These are phyloP conservation scores for Botia almorhae DNA, from an alignment of 2,797 vertebrate genomes.

Conservation along the genomic window DNA sequence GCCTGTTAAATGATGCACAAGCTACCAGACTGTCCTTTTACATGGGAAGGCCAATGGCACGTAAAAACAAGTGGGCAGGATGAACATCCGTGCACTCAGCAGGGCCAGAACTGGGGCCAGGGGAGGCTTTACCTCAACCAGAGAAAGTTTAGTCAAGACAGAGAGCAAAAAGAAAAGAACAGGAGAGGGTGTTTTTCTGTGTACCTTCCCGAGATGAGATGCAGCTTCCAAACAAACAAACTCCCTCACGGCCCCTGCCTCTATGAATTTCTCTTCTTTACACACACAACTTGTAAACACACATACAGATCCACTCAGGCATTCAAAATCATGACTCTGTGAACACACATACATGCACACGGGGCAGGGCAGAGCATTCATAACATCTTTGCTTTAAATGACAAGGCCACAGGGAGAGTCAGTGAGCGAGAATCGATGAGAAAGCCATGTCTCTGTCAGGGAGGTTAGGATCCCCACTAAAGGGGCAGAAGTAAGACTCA, in stretches of 20 bases:
- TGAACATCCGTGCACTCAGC: slow-evolving; percentile 64
- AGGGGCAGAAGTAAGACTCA: slow-evolving; percentile 61
- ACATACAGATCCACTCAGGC: slow-evolving; percentile 28
- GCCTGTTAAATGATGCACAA: slow-evolving; percentile 78
- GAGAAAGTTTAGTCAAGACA: slow-evolving; percentile 44
- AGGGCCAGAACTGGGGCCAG: slow-evolving; percentile 59
- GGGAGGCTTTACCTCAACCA: slow-evolving; percentile 49
- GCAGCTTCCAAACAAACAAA: slow-evolving; percentile 28
- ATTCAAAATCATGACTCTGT: slow-evolving; percentile 56
- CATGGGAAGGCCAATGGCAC: slow-evolving; percentile 73
- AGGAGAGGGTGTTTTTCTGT: neutral
- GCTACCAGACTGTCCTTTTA: slow-evolving; percentile 71
- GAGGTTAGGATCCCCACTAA: slow-evolving; percentile 61
- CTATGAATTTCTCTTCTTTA: neutral
- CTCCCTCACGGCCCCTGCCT: slow-evolving; percentile 1
- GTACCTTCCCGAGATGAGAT: slow-evolving; percentile 31
- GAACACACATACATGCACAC: slow-evolving; percentile 36
- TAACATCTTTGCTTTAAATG: slow-evolving; percentile 75
- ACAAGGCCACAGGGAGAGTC: slow-evolving; percentile 74
- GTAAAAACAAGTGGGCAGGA: slow-evolving; percentile 70
- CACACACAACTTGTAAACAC: slow-evolving; percentile 34
- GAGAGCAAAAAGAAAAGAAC: neutral
- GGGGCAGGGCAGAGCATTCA: slow-evolving; percentile 54
- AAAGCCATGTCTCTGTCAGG: slow-evolving; percentile 66
- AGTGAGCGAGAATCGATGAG: slow-evolving; percentile 81